Base-by-base conservation (phyloP, 2,888 invertebrate species). In the Steinernema hermaphroditum region DNA sequence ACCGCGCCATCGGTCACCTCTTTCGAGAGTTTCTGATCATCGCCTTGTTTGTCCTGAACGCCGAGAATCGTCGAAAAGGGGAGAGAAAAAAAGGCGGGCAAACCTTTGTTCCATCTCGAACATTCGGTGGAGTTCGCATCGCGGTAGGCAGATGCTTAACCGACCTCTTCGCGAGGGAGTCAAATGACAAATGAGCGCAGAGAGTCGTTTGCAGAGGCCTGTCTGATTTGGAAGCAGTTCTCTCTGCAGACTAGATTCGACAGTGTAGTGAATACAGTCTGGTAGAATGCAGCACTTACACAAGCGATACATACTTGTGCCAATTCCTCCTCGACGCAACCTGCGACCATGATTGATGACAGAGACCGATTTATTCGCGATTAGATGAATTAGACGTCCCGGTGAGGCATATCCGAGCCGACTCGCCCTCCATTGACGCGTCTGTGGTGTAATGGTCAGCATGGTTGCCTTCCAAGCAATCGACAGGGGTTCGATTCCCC, bases 101-200 rank as follows among this genome's bases (percentile, higher is more conserved):
- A 12, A 62, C 62, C 62, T 62, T 62, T 62, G 62, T 16, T 62
- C 62, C 62, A 62, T 32, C 16, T 34, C 62, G 62, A 62, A 12
- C 62, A 34, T 29, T 62, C 29, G 9, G 27, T 14, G 19, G 27
- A 34, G 62, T 32, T 62, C 32, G 62, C 62, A 62, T 62, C 14
- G 62, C 32, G 27, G 62, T 32, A 50, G 24, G 50, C 50, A 4
- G 50, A 50, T 22, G 22, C 50, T 12, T 12, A 19, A 22, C 50
- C 50, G 24, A 50, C 50, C 24, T 19, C 50, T 50, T 50, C 50
- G 24, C 1, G 24, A 16, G 50, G 9, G 24, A 24, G 24, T 50
- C 22, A 62, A 62, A 16, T 32, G 29, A 14, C 29, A 14, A 62
- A 62, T 62, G 62, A 2, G 14, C 34, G 22, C 19, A 6, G 22